Percentiles rank a stretch among this genome's conserved stretches.
Evolutionary conservation across 2,888 invertebrate species (phyloP).

Genomic region (Tetrapedia diversipes): DNA sequence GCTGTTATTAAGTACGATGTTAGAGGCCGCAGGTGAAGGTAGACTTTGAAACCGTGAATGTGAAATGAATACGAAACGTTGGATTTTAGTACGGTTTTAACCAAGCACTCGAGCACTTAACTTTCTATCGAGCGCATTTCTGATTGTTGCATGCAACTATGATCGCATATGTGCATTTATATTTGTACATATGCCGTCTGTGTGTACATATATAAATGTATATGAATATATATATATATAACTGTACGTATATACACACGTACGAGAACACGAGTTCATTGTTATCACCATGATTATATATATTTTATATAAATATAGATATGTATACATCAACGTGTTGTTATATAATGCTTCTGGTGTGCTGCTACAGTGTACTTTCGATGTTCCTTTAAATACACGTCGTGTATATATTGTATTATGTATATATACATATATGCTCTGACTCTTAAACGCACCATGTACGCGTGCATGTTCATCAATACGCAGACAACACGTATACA

Average conservation of each 20-base stretch:
- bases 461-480: conserved; percentile 55
- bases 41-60: background rate
- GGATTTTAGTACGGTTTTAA: conserved; percentile 68
- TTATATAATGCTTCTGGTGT: conserved; percentile 63
- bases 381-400: conserved; percentile 62
- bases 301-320: conserved; percentile 30
- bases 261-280: background rate
- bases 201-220: conserved; percentile 32
- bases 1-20: too few relatives aligned
- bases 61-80: conserved; percentile 48
- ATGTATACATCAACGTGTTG: conserved; percentile 57
- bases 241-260: background rate
- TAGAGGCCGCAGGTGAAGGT: background rate
- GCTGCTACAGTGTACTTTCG: conserved; percentile 61
- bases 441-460: conserved; percentile 49
- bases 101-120: conserved; percentile 72
- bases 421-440: conserved; percentile 51
- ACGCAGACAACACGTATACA: conserved; percentile 25
- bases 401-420: too few relatives aligned
- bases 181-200: conserved; percentile 8
- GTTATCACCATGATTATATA: background rate
- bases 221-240: conserved; percentile 33
- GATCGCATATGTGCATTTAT: conserved; percentile 65
- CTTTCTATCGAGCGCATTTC: conserved; percentile 69
- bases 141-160: conserved; percentile 76